Evolutionary conservation across 2,113 vertebrate species (phyloP).

Genomic region (Amblyopsis rosae): DNA sequence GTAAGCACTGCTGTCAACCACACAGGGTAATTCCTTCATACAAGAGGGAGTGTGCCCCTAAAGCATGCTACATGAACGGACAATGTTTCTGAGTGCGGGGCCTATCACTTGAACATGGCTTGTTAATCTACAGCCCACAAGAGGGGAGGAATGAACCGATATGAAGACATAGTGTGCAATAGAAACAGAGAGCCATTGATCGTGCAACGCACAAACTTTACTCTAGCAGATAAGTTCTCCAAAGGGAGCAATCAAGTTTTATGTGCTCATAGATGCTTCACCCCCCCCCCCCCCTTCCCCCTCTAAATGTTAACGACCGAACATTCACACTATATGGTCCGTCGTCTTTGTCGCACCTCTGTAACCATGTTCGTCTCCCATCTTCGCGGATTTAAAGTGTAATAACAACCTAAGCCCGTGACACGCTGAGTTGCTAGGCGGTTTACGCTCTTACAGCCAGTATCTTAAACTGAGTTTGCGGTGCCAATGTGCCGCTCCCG

Average conservation of each 20-base stretch:
- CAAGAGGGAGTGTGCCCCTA: not conserved
- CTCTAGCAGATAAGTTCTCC: conserved; percentile 73
- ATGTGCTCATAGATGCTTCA: conserved; percentile 76
- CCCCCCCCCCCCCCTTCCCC: conserved; percentile 1
- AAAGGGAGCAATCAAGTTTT: conserved; percentile 76
- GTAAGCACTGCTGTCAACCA: no score
- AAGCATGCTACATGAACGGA: conserved; percentile 51
- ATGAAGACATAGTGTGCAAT: conserved; percentile 68
- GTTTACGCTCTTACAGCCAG: conserved; percentile 48
- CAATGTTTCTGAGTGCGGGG: conserved; percentile 52
- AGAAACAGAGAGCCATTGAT: conserved; percentile 73
- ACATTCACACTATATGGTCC: conserved; percentile 60
- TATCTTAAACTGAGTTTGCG: conserved; percentile 55
- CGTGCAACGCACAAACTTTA: conserved; percentile 70
- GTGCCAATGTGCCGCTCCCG: conserved; percentile 48
- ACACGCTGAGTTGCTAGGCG: conserved; percentile 20
- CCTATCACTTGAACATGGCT: conserved; percentile 57
- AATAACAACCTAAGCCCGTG: conserved; percentile 49
- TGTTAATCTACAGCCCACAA: conserved; percentile 62
- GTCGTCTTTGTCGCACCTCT: conserved; percentile 58
- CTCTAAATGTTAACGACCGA: conserved; percentile 77
- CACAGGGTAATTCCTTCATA: no score
- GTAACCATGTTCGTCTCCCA: conserved; percentile 25
- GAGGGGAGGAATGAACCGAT: conserved; percentile 46
- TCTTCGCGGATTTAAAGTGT: conserved; percentile 58